Evolutionary conservation across 2,113 vertebrate species (phyloP), one percentile per base, ranked within the genome.

Genomic region (Hystrix brachyura): DNA sequence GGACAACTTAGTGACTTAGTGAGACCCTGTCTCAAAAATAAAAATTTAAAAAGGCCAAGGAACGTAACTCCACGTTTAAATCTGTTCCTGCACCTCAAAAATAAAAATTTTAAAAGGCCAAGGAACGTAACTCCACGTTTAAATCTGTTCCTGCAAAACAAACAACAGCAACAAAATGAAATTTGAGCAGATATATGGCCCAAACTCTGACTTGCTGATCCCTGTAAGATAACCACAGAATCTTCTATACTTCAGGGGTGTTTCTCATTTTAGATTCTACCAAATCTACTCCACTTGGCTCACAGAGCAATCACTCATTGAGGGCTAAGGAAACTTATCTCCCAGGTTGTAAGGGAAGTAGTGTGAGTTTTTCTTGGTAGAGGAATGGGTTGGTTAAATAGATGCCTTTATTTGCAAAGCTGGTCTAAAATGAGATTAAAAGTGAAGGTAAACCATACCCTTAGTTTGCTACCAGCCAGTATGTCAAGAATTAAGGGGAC

Each of bases 221-320:
- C n/a, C 5, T 29, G 11, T 25, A 29, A n/a, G 82, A 46, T n/a
- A 48, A 57, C 51, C 2, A 0, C 46, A 46, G 55, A n/a, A 2
- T 14, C 46, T 59, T 67, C 8, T 12, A 7, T 2, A 1, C 21
- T 12, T 34, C 48, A 7, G 67, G 11, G 34, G 7, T 6, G 0
- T 29, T n/a, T 11, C 34, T 59, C 48, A 29, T 27, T 76, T 76
- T 69, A 27, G 60, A 32, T 8, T 72, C 83, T 32, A 13, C 1
- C 15, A 71, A 59, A 29, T 25, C 82, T 48, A 29, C 11, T n/a
- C 19, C 65, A 59, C 2, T 2, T 18, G 51, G 65, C 53, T 80
- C 65, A 60, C 21, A 6, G 25, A 4, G 27, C 46, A 80, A 72
- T 62, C 64, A 57, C 23, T 60, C 18, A 34, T 13, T 27, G 4